Percentiles rank a stretch among this genome's conserved stretches.
These are phyloP conservation scores for Plebejus melissa DNA, from an alignment of 2,888 invertebrate species.

Conservation along the genomic window DNA sequence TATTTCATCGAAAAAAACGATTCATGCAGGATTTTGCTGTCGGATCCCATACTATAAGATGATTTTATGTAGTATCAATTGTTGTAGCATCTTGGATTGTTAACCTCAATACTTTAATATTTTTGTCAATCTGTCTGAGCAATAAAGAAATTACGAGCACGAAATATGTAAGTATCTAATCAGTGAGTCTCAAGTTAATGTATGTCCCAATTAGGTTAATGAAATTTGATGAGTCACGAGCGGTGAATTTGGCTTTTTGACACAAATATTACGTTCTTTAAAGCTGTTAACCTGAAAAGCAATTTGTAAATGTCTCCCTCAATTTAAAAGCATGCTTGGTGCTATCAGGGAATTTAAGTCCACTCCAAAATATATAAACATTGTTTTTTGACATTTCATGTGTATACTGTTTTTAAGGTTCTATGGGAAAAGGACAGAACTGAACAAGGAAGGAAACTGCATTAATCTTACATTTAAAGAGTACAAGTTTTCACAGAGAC, in stretches of 20 bases:
- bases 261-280: conserved; percentile 11
- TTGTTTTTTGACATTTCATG: too few species aligned
- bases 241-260: background rate
- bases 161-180: conserved; percentile 9
- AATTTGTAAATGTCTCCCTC: conserved; percentile 7
- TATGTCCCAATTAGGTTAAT: conserved; percentile 17
- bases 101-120: background rate
- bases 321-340: background rate
- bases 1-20: too few species aligned
- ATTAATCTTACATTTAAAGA: too few species aligned
- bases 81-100: background rate
- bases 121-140: conserved; percentile 4
- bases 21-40: too few species aligned
- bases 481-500: background rate
- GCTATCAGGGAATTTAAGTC: background rate
- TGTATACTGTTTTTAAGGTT: too few species aligned
- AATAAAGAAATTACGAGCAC: background rate
- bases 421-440: too few species aligned
- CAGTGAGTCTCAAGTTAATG: conserved; percentile 2
- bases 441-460: too few species aligned
- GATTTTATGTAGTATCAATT: background rate
- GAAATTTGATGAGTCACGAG: conserved; percentile 11
- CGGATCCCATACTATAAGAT: too few species aligned
- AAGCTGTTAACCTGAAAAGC: background rate
- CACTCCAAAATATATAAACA: too few species aligned